phyloP scores from a whole-genome alignment of 2,797 vertebrate genomes.

The Centropyge bicolor region DNA sequence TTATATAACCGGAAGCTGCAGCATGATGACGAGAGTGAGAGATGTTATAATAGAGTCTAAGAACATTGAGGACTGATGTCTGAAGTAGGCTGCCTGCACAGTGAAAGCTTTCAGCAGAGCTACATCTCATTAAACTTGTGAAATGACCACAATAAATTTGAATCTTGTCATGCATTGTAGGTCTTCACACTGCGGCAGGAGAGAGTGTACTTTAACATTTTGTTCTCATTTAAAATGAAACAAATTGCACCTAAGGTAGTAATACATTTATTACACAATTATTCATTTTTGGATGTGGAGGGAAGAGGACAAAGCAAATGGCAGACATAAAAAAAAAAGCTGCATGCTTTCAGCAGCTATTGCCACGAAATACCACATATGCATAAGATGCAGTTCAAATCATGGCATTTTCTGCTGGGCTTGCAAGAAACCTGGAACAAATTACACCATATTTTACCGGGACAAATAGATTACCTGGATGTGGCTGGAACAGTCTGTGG shows the following conservation, averaged over 20 bases:
- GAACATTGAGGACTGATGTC: slow-evolving; percentile 17
- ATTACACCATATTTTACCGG: slow-evolving; percentile 76
- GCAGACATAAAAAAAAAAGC: slow-evolving; percentile 8
- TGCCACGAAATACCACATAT: slow-evolving; percentile 47
- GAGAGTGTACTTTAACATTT: background rate
- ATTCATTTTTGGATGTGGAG: background rate
- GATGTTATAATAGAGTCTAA: slow-evolving; percentile 3
- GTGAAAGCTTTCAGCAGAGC: slow-evolving; percentile 22
- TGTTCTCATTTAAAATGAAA: slow-evolving; percentile 20
- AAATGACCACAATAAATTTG: slow-evolving; percentile 8
- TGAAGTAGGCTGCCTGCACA: slow-evolving; percentile 13
- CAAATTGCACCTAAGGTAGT: background rate
- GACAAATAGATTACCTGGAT: slow-evolving; percentile 84
- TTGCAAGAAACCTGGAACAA: slow-evolving; percentile 76
- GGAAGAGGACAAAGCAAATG: slow-evolving; percentile 6
- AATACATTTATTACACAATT: background rate
- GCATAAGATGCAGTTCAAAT: slow-evolving; percentile 49
- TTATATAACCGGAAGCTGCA: slow-evolving; percentile 72
- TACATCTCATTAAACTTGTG: slow-evolving; percentile 17
- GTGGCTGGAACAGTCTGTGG: slow-evolving; percentile 72
- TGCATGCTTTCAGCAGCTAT: background rate
- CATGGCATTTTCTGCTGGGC: slow-evolving; percentile 61
- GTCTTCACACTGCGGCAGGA: background rate
- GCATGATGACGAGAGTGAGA: slow-evolving; percentile 39
- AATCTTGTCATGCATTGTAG: slow-evolving; percentile 1